Conservation (phyloP, 2,888 invertebrate species). For the Cataglyphis albicans region DNA sequence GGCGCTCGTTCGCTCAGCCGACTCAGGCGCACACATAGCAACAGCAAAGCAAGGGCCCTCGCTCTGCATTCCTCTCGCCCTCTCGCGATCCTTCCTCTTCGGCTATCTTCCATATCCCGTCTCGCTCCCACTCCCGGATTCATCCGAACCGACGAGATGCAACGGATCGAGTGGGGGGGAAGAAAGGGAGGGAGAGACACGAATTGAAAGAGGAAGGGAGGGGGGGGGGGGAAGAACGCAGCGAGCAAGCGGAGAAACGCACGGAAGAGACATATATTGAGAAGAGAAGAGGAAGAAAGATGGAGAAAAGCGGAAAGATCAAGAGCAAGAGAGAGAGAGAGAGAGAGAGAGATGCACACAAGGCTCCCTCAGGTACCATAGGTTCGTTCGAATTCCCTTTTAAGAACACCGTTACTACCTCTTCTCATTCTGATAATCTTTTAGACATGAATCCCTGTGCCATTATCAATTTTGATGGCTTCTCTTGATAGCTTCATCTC, state of each 20-base stretch:
- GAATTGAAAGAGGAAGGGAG: constrained; percentile 28
- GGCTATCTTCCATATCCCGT: constrained; percentile 70
- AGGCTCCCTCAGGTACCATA: constrained; percentile 83
- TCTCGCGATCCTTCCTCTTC: constrained; percentile 59
- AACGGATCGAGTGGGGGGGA: constrained; percentile 10
- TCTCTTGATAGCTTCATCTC: constrained; percentile 30
- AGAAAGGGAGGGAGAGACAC: constrained; percentile 12
- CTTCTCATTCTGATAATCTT: constrained; percentile 28
- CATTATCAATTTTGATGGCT: constrained; percentile 34
- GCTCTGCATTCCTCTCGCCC: constrained; percentile 63
- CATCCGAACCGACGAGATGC: constrained; percentile 47
- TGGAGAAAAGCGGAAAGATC: constrained; percentile 11
- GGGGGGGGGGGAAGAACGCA: constrained; percentile 6
- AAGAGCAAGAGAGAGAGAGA: constrained; percentile 24
- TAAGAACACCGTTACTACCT: constrained; percentile 68
- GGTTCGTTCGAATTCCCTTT: constrained; percentile 81
- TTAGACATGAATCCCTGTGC: constrained; percentile 12
- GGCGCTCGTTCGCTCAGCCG: constrained; percentile 17
- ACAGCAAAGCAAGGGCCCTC: constrained; percentile 63
- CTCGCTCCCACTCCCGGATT: constrained; percentile 60
- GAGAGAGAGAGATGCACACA: constrained; percentile 69
- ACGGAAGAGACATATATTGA: constrained; percentile 19
- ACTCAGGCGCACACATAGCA: constrained; percentile 72
- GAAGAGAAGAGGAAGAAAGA: constrained; percentile 23
- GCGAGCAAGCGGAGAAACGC: constrained; percentile 31